These are phyloP conservation scores for Lathronympha strigana DNA, from an alignment of 2,888 invertebrate genomes.

Conservation along the genomic window DNA sequence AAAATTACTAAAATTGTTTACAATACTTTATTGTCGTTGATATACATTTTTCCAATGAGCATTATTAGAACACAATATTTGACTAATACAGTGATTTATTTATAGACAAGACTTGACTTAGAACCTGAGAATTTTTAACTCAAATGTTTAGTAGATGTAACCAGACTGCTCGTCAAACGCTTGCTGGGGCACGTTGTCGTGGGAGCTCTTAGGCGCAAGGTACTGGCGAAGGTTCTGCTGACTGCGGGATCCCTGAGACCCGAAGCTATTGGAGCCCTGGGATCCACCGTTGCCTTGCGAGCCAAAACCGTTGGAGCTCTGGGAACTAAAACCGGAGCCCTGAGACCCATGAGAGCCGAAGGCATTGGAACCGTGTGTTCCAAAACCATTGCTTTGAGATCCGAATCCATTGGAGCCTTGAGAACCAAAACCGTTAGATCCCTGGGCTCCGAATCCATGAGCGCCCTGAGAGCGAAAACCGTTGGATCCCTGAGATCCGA, in stretches of 20 bases:
- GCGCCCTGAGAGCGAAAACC: constrained; percentile 21
- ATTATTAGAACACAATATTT: constrained; percentile 38
- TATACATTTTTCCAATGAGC: constrained; percentile 39
- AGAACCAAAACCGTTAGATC: constrained; percentile 26
- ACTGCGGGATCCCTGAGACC: background rate
- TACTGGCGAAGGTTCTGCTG: constrained; percentile 62
- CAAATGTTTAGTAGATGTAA: constrained; percentile 65
- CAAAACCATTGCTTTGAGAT: constrained; percentile 12
- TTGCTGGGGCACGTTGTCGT: constrained; percentile 68
- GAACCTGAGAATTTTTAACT: constrained; percentile 25
- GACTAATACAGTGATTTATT: constrained; percentile 31
- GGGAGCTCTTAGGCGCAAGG: constrained; percentile 61
- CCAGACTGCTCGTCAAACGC: constrained; percentile 73
- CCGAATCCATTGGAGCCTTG: constrained; percentile 6
- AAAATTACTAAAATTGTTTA: constrained; percentile 17
- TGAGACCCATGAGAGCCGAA: constrained; percentile 39
- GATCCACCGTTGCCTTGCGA: constrained; percentile 27
- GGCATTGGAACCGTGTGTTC: background rate
- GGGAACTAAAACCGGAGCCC: constrained; percentile 21
- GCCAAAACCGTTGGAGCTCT: constrained; percentile 22
- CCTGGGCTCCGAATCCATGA: constrained; percentile 23
- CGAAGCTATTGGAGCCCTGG: constrained; percentile 22
- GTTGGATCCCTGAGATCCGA: constrained; percentile 29
- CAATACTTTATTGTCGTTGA: constrained; percentile 29
- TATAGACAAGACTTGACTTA: constrained; percentile 12